A percentile compares a stretch with the other conserved stretches of the same genome.
phyloP scores from a whole-genome alignment of 2,888 invertebrate genomes.

The Aromia moschata region DNA sequence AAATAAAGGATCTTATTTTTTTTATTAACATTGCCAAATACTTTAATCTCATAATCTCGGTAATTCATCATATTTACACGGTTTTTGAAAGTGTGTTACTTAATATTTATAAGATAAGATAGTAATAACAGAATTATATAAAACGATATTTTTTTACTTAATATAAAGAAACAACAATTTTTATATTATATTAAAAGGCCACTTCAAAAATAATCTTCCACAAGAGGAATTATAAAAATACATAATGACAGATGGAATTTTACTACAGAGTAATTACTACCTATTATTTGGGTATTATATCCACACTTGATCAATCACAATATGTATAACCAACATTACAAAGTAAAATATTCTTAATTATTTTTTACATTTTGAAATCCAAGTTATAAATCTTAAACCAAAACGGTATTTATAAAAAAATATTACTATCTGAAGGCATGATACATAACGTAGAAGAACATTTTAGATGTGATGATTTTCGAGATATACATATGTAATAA shows the following conservation, averaged over 20 bases:
- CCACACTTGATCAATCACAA: too few relatives aligned
- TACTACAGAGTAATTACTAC: too few relatives aligned
- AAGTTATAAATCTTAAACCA: too few relatives aligned
- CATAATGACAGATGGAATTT: background rate
- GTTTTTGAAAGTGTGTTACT: conserved; percentile 8
- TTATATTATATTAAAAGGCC: conserved; percentile 3
- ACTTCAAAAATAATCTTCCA: conserved; percentile 14
- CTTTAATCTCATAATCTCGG: background rate
- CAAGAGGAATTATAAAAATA: background rate
- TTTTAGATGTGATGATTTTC: too few relatives aligned
- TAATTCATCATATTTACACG: conserved; percentile 9
- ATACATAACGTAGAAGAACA: too few relatives aligned
- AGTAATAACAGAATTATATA: conserved; percentile 15
- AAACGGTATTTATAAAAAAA: too few relatives aligned
- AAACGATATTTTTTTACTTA: conserved; percentile 4
- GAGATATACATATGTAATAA: too few relatives aligned
- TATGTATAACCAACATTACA: too few relatives aligned
- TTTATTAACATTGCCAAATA: background rate
- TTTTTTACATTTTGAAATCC: too few relatives aligned
- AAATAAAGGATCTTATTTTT: background rate
- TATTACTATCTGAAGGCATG: too few relatives aligned
- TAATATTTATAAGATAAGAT: conserved; percentile 15
- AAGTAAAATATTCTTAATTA: too few relatives aligned
- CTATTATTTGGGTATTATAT: too few relatives aligned
- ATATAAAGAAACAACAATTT: conserved; percentile 15